Evolutionary conservation across 2,113 vertebrate genomes (phyloP).

Genomic region (Muntiacus muntjak): DNA sequence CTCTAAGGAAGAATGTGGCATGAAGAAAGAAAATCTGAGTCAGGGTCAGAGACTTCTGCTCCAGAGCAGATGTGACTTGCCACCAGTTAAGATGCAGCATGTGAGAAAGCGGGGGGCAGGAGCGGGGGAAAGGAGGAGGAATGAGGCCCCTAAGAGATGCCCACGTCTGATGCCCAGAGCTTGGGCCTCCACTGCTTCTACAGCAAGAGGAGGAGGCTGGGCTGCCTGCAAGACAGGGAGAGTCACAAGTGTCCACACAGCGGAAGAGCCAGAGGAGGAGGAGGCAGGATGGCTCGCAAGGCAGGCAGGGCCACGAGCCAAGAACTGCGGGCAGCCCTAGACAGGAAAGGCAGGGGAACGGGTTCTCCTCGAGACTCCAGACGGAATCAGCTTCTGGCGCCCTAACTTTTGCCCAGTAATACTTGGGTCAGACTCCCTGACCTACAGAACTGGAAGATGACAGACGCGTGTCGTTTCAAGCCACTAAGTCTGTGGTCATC

Average conservation of each 20-base stretch:
- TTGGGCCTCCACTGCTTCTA: neutral
- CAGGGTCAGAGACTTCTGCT: neutral
- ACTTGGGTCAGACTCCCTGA: neutral
- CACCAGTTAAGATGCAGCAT: neutral
- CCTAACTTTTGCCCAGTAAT: neutral
- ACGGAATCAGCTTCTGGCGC: neutral
- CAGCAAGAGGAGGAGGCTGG: neutral
- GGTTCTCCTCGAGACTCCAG: rapidly evolving
- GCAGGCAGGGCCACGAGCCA: rapidly evolving
- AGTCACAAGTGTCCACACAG: too few species aligned
- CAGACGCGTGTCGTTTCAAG: rapidly evolving
- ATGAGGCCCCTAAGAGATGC: neutral
- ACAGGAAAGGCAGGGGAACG: too few species aligned
- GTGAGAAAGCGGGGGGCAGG: rapidly evolving
- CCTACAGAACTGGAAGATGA: neutral
- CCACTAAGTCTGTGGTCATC: neutral
- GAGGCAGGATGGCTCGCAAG: neutral
- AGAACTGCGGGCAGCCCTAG: rapidly evolving
- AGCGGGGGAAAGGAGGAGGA: neutral
- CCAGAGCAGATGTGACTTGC: neutral
- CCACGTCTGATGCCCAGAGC: neutral
- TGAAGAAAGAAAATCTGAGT: neutral
- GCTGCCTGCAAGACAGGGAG: neutral
- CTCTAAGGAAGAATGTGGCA: neutral
- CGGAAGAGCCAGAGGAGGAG: neutral